Evolutionary conservation across 2,113 vertebrate genomes (phyloP).

Genomic region (Gobio gobio): DNA sequence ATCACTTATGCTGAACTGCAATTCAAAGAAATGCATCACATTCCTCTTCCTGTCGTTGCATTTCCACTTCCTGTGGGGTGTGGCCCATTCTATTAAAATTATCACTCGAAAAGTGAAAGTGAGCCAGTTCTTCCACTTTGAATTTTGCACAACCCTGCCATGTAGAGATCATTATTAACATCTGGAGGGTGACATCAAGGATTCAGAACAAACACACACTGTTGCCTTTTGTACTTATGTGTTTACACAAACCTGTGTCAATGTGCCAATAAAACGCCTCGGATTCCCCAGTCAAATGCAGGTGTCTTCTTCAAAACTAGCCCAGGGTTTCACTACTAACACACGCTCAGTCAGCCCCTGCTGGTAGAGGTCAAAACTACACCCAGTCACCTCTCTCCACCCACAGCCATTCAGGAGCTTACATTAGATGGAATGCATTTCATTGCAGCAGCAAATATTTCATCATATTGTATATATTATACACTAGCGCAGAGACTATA

Average conservation of each 20-base stretch:
- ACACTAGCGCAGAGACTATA: neutral
- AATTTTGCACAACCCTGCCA: neutral
- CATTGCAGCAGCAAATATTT: neutral
- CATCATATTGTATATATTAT: neutral
- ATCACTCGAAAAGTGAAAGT: neutral
- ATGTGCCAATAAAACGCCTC: neutral
- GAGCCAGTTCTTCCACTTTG: neutral
- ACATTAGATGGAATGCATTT: neutral
- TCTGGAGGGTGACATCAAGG: neutral
- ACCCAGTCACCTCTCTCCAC: neutral
- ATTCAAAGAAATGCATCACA: neutral
- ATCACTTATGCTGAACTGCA: neutral
- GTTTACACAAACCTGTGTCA: constrained; percentile 21
- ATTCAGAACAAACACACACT: constrained; percentile 3
- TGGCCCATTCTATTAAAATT: neutral
- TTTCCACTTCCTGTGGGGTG: neutral
- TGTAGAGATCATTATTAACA: neutral
- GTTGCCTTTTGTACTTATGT: neutral
- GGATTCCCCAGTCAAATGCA: neutral
- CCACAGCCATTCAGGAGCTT: neutral
- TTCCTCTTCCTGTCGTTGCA: neutral
- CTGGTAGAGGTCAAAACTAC: neutral
- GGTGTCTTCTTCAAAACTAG: neutral
- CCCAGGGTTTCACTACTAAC: neutral
- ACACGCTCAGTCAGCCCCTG: neutral